These are phyloP conservation scores for Botia almorhae DNA, from an alignment of 2,797 vertebrate genomes.

Conservation along the genomic window DNA sequence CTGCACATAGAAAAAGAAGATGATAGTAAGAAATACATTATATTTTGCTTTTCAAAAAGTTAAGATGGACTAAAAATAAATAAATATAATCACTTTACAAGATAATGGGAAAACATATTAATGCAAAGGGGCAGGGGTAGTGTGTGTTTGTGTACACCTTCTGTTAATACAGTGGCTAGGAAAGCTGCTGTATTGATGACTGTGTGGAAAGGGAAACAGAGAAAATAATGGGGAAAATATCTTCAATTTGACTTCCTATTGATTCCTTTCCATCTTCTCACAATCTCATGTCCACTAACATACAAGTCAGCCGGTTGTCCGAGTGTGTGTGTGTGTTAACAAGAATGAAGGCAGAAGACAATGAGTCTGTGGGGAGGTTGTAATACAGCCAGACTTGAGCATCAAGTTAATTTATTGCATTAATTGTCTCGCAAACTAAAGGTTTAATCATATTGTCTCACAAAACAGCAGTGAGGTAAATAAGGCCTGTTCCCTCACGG, in stretches of 20 bases:
- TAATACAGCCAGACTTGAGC: constrained; percentile 69
- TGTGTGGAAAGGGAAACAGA: constrained; percentile 66
- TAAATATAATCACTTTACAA: background rate
- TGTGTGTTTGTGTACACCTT: constrained; percentile 11
- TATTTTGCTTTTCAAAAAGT: background rate
- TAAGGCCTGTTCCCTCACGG: background rate
- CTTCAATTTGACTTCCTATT: constrained; percentile 73
- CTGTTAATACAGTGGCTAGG: background rate
- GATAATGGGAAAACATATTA: constrained; percentile 28
- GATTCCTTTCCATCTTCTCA: constrained; percentile 65
- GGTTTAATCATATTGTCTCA: constrained; percentile 13
- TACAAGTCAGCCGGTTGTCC: constrained; percentile 36
- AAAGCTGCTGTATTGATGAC: constrained; percentile 56
- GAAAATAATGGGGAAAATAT: constrained; percentile 73
- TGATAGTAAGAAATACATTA: too few relatives aligned
- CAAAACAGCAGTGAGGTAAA: constrained; percentile 9
- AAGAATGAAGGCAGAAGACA: constrained; percentile 27
- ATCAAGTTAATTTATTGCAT: constrained; percentile 77
- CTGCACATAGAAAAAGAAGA: too few relatives aligned
- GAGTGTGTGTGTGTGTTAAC: constrained; percentile 12
- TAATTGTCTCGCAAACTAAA: constrained; percentile 68
- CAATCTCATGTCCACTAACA: constrained; percentile 52
- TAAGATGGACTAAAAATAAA: background rate
- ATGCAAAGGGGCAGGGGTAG: background rate
- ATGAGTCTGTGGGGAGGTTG: constrained; percentile 20